Conservation (phyloP, 2,888 invertebrate genomes). For the Spodoptera picta region DNA sequence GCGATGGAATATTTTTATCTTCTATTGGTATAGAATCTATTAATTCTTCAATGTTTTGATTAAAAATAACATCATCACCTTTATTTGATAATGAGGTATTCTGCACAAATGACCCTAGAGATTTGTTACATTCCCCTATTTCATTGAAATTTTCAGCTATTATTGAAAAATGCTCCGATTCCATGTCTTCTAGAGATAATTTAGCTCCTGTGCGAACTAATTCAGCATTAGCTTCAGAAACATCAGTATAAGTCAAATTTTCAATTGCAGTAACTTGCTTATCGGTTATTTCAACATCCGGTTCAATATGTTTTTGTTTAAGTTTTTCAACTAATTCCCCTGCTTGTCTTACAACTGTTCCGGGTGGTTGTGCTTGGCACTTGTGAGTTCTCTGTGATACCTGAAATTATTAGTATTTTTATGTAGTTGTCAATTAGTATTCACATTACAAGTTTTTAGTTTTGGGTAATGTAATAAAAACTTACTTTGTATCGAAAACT, state of each 20-base stretch:
- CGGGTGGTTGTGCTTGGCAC: constrained; percentile 90
- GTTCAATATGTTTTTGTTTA: constrained; percentile 75
- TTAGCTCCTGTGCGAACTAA: constrained; percentile 82
- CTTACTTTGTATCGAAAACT: constrained; percentile 94
- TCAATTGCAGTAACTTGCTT: constrained; percentile 33
- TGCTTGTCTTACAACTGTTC: constrained; percentile 85
- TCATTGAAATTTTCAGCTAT: constrained; percentile 70
- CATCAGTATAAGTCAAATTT: constrained; percentile 64
- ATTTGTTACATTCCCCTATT: constrained; percentile 42
- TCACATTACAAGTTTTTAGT: no score
- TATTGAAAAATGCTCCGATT: constrained; percentile 80
- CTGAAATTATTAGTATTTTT: constrained; percentile 69
- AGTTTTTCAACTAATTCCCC: constrained; percentile 86
- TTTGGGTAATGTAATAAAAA: constrained; percentile 1
- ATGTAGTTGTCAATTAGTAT: no score
- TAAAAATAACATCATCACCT: constrained; percentile 71
- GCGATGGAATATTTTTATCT: constrained; percentile 89
- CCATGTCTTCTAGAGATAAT: constrained; percentile 84
- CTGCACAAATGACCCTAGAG: constrained; percentile 7
- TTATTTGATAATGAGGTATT: constrained; percentile 37
- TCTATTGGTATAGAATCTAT: constrained; percentile 72
- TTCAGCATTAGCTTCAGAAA: constrained; percentile 82
- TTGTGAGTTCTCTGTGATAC: constrained; percentile 95
- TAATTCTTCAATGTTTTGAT: constrained; percentile 75
- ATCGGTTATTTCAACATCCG: constrained; percentile 32